Evolutionary conservation across 2,888 invertebrate genomes (phyloP).

Genomic region (Antitype chi): DNA sequence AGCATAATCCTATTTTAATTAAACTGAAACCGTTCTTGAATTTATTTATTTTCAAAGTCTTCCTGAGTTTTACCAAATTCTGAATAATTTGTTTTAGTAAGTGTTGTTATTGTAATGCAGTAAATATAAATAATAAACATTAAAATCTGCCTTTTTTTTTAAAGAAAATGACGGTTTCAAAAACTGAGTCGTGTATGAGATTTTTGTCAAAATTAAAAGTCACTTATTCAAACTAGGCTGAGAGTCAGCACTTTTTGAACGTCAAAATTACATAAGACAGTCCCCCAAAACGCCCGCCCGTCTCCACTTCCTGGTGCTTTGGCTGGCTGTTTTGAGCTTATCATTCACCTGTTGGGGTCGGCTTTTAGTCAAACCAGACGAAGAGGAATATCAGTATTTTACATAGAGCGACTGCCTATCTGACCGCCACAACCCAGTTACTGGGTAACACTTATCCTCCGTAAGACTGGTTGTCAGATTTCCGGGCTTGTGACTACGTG

Average conservation of each 20-base stretch:
- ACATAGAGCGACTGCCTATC: background rate
- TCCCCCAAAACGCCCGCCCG: no score
- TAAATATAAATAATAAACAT: background rate
- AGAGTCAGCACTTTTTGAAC: no score
- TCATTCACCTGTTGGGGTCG: background rate
- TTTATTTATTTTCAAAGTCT: background rate
- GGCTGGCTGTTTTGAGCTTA: no score
- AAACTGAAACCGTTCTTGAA: conserved; percentile 23
- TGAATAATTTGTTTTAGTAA: background rate
- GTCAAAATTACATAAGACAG: no score
- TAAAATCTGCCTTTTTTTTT: background rate
- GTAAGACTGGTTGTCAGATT: background rate
- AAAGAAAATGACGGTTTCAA: background rate
- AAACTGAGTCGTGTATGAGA: background rate
- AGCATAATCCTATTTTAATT: conserved; percentile 48
- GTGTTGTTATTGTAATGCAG: background rate
- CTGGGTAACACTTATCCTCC: background rate
- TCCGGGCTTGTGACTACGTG: background rate
- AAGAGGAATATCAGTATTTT: background rate
- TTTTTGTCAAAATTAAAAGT: background rate
- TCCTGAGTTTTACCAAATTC: background rate
- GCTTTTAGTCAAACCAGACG: background rate
- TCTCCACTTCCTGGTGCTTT: no score
- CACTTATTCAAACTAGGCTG: no score
- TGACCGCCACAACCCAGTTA: background rate